These are phyloP conservation scores for Gracilinanus agilis DNA, from an alignment of 2,113 vertebrate genomes.

Conservation along the genomic window DNA sequence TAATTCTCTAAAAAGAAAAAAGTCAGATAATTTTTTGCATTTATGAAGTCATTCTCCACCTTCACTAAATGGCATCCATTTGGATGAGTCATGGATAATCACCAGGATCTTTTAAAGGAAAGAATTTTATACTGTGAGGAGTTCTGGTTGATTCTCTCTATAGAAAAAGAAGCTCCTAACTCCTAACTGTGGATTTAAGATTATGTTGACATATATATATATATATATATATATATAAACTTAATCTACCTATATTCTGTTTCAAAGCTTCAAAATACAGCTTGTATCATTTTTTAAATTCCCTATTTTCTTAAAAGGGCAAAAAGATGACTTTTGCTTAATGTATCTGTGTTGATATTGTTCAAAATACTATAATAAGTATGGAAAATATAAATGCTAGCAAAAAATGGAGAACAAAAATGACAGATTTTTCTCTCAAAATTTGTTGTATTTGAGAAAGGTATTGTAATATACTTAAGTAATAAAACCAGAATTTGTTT, in stretches of 20 bases:
- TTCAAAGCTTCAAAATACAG: constrained; percentile 48
- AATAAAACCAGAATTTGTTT: neutral
- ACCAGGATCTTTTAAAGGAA: constrained; percentile 37
- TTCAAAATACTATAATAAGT: constrained; percentile 73
- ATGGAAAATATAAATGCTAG: constrained; percentile 63
- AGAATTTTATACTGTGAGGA: constrained; percentile 26
- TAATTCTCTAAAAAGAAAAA: neutral
- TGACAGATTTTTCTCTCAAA: neutral
- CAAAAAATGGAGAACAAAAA: constrained; percentile 69
- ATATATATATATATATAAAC: constrained; percentile 19
- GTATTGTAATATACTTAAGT: neutral
- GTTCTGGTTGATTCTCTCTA: constrained; percentile 41
- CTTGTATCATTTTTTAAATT: constrained; percentile 48
- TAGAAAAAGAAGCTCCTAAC: constrained; percentile 58
- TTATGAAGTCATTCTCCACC: constrained; percentile 1
- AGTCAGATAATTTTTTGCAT: neutral
- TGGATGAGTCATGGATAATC: neutral
- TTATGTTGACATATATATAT: neutral
- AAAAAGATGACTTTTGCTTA: constrained; percentile 72
- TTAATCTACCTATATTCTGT: constrained; percentile 30
- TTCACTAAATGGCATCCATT: constrained; percentile 1
- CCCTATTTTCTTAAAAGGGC: constrained; percentile 40
- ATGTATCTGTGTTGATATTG: constrained; percentile 61
- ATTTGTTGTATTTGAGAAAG: neutral
- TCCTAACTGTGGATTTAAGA: constrained; percentile 23